Percentiles rank a stretch among this genome's conserved stretches.
These are phyloP conservation scores for Tenthredo mesomela DNA, from an alignment of 2,888 invertebrate species.

Conservation along the genomic window DNA sequence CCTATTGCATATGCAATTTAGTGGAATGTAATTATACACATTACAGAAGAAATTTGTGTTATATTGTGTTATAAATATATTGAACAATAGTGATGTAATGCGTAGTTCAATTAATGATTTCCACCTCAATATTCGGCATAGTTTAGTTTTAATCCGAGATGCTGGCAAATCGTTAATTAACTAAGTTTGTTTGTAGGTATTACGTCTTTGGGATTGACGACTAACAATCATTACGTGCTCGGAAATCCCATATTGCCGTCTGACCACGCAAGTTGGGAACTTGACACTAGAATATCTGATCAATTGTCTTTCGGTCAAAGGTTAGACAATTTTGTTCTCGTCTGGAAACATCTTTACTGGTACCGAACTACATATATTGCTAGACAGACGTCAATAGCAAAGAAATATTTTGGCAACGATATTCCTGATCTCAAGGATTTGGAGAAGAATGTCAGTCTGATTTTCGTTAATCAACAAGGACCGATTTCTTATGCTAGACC, in stretches of 20 bases:
- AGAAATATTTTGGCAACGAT: conserved; percentile 70
- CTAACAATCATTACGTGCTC: conserved; percentile 51
- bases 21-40: background rate
- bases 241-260: conserved; percentile 61
- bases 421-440: conserved; percentile 71
- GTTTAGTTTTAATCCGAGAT: background rate
- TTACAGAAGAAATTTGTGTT: background rate
- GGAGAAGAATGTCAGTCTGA: conserved; percentile 63
- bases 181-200: conserved; percentile 69
- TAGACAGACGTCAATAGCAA: conserved; percentile 51
- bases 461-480: conserved; percentile 63
- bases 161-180: background rate
- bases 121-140: background rate
- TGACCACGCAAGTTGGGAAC: conserved; percentile 63
- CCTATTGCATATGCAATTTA: no score
- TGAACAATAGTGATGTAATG: background rate
- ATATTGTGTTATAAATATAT: background rate
- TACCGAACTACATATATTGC: background rate
- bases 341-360: conserved; percentile 4
- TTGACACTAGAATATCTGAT: conserved; percentile 54
- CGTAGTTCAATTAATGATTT: background rate
- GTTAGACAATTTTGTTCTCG: background rate
- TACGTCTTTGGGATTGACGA: conserved; percentile 63
- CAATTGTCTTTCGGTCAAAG: conserved; percentile 57
- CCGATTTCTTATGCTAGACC: conserved; percentile 60